A percentile compares a stretch with the other conserved stretches of the same genome.
Evolutionary conservation across 2,113 vertebrate species (phyloP).

Genomic region (Ifrita kowaldi): DNA sequence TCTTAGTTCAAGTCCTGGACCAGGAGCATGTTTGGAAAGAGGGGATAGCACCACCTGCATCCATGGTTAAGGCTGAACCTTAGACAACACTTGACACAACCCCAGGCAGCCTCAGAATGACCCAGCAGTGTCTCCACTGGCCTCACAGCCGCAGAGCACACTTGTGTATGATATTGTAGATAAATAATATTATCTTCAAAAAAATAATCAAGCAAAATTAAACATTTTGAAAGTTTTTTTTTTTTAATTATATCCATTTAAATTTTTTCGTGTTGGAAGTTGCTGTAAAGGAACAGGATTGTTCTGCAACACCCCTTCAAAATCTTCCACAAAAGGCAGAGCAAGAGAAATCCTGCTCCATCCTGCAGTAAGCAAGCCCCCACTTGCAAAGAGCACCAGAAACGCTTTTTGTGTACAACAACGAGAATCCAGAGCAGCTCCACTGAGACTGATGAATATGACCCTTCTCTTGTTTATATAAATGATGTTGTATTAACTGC

Average conservation of each 20-base stretch:
- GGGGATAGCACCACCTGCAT: background rate
- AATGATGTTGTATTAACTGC: background rate
- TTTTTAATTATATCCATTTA: fast-evolving
- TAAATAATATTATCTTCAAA: fast-evolving
- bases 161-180: background rate
- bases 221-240: background rate
- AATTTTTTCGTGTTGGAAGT: background rate
- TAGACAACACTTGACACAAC: background rate
- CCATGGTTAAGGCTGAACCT: fast-evolving
- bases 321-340: background rate
- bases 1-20: background rate
- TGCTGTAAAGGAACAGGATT: fast-evolving
- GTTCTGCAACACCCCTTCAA: background rate
- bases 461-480: background rate
- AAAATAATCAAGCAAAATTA: background rate
- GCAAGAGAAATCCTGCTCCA: background rate
- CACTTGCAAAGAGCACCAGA: background rate
- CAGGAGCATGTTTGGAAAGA: background rate
- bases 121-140: background rate
- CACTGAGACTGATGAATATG: background rate
- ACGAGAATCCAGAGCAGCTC: background rate
- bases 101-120: background rate
- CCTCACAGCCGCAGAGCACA: background rate
- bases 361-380: background rate
- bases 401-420: background rate